Conservation (phyloP, 2,888 invertebrate genomes). For the Blastobasis adustella region DNA sequence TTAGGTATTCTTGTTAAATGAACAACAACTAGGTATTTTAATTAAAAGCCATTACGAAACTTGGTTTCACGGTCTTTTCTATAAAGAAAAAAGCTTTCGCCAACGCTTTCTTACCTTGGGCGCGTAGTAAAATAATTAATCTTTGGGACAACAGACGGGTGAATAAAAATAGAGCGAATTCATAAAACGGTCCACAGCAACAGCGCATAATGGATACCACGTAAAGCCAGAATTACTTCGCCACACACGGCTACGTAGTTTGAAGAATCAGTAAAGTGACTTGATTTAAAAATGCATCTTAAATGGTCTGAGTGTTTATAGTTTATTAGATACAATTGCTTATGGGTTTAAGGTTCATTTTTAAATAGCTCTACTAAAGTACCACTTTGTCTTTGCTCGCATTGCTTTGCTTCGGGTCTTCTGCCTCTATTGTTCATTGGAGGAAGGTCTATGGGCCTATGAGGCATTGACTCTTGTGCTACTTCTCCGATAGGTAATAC, state of each 20-base stretch:
- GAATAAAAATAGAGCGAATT: constrained; percentile 36
- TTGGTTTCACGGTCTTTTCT: background rate
- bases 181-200: constrained; percentile 26
- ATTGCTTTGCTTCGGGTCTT: too few relatives aligned
- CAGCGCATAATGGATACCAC: constrained; percentile 30
- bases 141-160: constrained; percentile 28
- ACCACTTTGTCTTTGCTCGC: too few relatives aligned
- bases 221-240: constrained; percentile 28
- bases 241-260: constrained; percentile 20
- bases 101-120: constrained; percentile 9
- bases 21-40: background rate
- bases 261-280: background rate
- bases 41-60: background rate
- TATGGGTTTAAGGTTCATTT: too few relatives aligned
- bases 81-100: constrained; percentile 5
- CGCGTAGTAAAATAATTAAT: constrained; percentile 6
- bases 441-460: too few relatives aligned
- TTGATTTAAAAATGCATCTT: too few relatives aligned
- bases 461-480: too few relatives aligned
- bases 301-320: too few relatives aligned
- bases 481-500: too few relatives aligned
- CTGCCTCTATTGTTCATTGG: too few relatives aligned
- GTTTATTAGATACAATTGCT: too few relatives aligned
- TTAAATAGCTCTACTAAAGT: too few relatives aligned
- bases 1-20: too few relatives aligned